Base-by-base conservation (phyloP, 2,888 invertebrate genomes). In the Sabatieria punctata region DNA sequence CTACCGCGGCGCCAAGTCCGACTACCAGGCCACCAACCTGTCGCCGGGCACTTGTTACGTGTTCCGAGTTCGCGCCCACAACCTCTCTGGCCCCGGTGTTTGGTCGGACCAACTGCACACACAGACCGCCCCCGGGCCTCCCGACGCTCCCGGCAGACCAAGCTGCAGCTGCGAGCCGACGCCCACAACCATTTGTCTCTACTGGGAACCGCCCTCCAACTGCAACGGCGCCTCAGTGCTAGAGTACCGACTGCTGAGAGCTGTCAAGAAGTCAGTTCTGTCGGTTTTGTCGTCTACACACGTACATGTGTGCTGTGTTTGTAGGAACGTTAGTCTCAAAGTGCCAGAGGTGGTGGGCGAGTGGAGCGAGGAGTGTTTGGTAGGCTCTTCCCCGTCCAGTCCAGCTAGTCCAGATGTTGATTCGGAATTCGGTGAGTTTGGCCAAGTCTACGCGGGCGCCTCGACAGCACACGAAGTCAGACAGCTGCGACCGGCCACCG, bases 151-250 rank as follows among this genome's bases (percentile, higher is more conserved):
- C n/a, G n/a, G n/a, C n/a, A n/a, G n/a, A n/a, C n/a, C n/a, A n/a
- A n/a, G n/a, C n/a, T n/a, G n/a, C n/a, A n/a, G n/a, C n/a, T n/a
- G n/a, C n/a, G n/a, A n/a, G n/a, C n/a, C n/a, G n/a, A n/a, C n/a
- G n/a, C n/a, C n/a, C n/a, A n/a, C n/a, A n/a, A n/a, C n/a, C n/a
- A 50, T 62, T 18, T 71, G 73, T 44, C 73, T 85, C 47, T 74
- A 76, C 50, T 89, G 88, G 89, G 73, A 74, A 47, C 77, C 79
- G 56, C 85, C 88, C 1, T 67, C 71, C 35, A 75, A 75, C 61
- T 23, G 41, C 41, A 86, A 86, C 69, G 86, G 86, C 37, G 78
- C 85, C 21, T 73, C 79, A 22, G 74, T 88, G 38, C 71, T 76
- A 33, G 83, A 84, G 59, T 88, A 85, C 67, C 74, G 78, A 51